A percentile compares a stretch with the other conserved stretches of the same genome.
Conservation (phyloP, 2,797 vertebrate genomes). For the Pantherophis vulpinus region DNA sequence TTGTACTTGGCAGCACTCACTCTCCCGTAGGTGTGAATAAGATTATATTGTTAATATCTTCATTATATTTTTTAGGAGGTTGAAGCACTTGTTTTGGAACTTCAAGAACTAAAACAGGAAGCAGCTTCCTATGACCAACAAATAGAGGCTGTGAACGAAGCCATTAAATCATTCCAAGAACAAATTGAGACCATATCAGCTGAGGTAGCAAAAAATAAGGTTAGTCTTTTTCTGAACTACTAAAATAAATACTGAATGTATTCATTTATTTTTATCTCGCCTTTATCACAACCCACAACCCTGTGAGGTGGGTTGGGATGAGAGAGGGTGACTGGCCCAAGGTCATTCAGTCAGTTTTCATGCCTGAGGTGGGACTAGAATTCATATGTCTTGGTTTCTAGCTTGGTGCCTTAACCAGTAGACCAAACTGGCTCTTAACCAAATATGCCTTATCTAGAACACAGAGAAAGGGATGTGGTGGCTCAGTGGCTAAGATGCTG, state of each 20-base stretch:
- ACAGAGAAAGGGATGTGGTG: no score
- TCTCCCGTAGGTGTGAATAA: not conserved
- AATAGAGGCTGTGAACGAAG: constrained; percentile 82
- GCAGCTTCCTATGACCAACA: constrained; percentile 82
- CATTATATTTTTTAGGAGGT: constrained; percentile 76
- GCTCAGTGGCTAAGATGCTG: no score
- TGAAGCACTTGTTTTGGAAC: constrained; percentile 83
- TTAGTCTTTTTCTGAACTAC: constrained; percentile 47
- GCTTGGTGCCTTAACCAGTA: not conserved
- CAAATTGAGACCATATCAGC: constrained; percentile 78
- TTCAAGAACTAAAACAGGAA: constrained; percentile 86
- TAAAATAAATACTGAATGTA: not conserved
- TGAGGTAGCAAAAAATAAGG: constrained; percentile 84
- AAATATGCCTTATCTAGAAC: not conserved
- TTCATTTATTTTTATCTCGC: no score
- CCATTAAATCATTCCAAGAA: constrained; percentile 77
- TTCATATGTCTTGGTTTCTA: not conserved
- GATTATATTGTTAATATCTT: not conserved
- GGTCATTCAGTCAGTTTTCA: not conserved
- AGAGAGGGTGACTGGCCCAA: not conserved
- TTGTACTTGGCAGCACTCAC: not conserved
- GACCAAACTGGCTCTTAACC: not conserved
- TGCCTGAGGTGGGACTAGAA: not conserved
- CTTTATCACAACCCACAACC: not conserved
- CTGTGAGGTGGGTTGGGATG: not conserved